A percentile compares a stretch with the other conserved stretches of the same genome.
Evolutionary conservation across 2,797 vertebrate genomes (phyloP).

Genomic region (Brachymystax lenok): DNA sequence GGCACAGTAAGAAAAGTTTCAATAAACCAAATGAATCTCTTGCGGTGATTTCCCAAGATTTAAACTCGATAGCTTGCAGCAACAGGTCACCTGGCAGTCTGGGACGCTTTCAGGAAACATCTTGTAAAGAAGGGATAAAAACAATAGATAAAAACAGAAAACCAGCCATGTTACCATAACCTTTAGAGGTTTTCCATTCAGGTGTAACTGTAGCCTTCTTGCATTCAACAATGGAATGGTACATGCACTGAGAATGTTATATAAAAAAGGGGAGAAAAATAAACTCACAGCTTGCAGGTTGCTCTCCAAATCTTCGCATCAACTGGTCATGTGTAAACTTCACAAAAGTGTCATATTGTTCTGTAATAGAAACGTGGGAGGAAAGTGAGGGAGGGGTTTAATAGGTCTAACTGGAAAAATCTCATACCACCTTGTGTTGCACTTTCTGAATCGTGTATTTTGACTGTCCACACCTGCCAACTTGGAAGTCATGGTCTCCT

Average conservation of each 20-base stretch:
- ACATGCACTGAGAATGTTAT: conserved; percentile 32
- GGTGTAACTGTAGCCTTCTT: background rate
- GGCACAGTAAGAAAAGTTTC: conserved; percentile 84
- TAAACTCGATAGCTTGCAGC: conserved; percentile 74
- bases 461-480: conserved; percentile 84
- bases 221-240: conserved; percentile 5
- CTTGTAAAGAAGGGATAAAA: conserved; percentile 56
- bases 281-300: conserved; percentile 94
- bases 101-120: conserved; percentile 77
- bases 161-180: conserved; percentile 43
- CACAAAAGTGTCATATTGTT: conserved; percentile 98
- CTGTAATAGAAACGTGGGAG: conserved; percentile 65
- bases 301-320: conserved; percentile 97
- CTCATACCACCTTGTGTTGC: background rate
- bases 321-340: conserved; percentile 97
- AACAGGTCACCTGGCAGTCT: conserved; percentile 67
- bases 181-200: conserved; percentile 31
- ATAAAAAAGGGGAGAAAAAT: background rate
- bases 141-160: conserved; percentile 26
- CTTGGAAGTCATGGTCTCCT: conserved; percentile 97
- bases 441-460: background rate
- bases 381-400: background rate
- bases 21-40: conserved; percentile 81
- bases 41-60: conserved; percentile 53
- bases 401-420: background rate